These are phyloP conservation scores for Corydoras sp. DNA, from an alignment of 2,113 vertebrate species.

Conservation along the genomic window DNA sequence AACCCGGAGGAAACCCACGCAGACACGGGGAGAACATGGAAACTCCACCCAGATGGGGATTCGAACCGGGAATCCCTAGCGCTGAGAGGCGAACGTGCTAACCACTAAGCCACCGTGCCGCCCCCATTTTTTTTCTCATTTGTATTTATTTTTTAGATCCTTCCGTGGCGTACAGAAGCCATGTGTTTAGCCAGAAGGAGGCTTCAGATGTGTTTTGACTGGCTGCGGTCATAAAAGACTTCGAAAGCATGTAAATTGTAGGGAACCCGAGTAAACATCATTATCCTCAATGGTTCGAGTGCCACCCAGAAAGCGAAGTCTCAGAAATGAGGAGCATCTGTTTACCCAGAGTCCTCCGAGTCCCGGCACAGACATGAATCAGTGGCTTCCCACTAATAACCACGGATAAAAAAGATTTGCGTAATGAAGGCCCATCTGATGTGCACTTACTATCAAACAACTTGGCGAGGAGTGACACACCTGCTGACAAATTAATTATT, in stretches of 20 bases:
- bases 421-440: constrained; percentile 57
- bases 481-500: constrained; percentile 48
- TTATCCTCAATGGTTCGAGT: constrained; percentile 49
- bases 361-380: constrained; percentile 49
- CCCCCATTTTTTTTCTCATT: no score
- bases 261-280: constrained; percentile 54
- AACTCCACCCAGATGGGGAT: no score
- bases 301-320: constrained; percentile 30
- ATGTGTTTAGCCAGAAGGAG: constrained; percentile 41
- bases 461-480: constrained; percentile 45
- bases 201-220: constrained; percentile 35
- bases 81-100: no score
- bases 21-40: no score
- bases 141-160: no score
- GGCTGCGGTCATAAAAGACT: constrained; percentile 25
- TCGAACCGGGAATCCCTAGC: no score
- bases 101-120: no score
- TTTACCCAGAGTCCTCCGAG: constrained; percentile 49
- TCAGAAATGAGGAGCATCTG: constrained; percentile 58
- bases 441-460: constrained; percentile 59
- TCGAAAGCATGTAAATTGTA: constrained; percentile 51
- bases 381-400: constrained; percentile 48
- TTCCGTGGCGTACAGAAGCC: constrained; percentile 50
- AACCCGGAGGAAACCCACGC: no score
- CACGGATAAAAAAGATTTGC: constrained; percentile 47